A percentile compares a stretch with the other conserved stretches of the same genome.
These are phyloP conservation scores for Chloroceryle amazona DNA, from an alignment of 2,797 vertebrate species.

Conservation along the genomic window DNA sequence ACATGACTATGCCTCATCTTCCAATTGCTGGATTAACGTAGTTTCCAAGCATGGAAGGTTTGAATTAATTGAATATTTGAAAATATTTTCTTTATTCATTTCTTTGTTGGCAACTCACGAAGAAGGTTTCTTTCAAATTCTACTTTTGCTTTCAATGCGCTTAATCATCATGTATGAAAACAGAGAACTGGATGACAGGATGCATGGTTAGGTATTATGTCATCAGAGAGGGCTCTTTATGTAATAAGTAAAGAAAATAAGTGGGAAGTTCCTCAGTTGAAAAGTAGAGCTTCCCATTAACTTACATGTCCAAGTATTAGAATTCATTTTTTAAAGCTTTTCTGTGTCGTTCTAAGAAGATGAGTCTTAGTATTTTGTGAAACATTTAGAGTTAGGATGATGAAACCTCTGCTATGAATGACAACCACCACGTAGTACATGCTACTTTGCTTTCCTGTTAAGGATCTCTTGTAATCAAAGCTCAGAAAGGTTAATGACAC, in stretches of 20 bases:
- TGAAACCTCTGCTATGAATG: neutral
- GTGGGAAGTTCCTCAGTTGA: neutral
- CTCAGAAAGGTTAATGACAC: neutral
- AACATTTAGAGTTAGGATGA: neutral
- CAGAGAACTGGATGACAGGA: neutral
- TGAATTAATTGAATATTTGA: neutral
- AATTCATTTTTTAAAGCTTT: neutral
- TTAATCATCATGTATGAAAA: neutral
- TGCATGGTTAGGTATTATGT: neutral
- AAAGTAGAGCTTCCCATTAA: neutral
- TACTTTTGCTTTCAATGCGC: neutral
- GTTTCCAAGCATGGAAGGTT: neutral
- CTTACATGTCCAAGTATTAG: neutral
- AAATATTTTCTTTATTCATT: neutral
- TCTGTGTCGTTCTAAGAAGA: neutral
- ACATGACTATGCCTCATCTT: neutral
- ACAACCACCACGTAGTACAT: neutral
- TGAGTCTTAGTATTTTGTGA: neutral
- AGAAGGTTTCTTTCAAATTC: neutral
- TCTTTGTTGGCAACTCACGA: rapidly evolving
- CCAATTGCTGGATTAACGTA: neutral
- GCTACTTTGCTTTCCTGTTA: neutral
- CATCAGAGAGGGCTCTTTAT: neutral
- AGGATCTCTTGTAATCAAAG: neutral
- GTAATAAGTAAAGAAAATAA: neutral